phyloP scores from a whole-genome alignment of 2,797 vertebrate species.

The Neosilurus hyrtlii region DNA sequence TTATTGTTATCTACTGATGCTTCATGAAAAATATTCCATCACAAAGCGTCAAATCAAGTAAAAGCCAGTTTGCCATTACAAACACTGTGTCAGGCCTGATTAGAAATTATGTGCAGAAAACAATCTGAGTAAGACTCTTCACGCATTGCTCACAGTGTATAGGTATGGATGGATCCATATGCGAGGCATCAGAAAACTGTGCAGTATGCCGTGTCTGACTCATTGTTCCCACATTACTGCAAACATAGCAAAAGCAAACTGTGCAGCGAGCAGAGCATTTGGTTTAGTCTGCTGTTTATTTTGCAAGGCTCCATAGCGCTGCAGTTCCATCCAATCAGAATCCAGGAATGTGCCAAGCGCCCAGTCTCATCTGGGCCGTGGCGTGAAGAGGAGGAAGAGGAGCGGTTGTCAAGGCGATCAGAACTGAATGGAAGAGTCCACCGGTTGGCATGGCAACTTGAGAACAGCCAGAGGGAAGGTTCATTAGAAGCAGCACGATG shows the following conservation, averaged over 20 bases:
- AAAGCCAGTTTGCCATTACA: conserved; percentile 26
- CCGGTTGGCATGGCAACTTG: conserved; percentile 43
- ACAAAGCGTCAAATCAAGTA: conserved; percentile 17
- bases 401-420: conserved; percentile 40
- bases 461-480: conserved; percentile 51
- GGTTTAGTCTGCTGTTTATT: conserved; percentile 48
- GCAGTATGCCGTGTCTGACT: conserved; percentile 50
- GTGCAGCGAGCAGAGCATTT: conserved; percentile 46
- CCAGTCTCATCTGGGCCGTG: not conserved
- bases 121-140: conserved; percentile 6
- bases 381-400: conserved; percentile 33
- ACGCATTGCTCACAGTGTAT: conserved; percentile 8
- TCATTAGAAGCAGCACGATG: conserved; percentile 45
- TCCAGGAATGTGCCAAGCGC: conserved; percentile 28
- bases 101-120: conserved; percentile 25
- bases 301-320: conserved; percentile 46
- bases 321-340: conserved; percentile 46
- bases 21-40: not conserved
- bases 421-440: conserved; percentile 41
- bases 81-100: conserved; percentile 25
- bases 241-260: conserved; percentile 52
- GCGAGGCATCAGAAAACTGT: conserved; percentile 41
- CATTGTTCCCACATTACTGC: conserved; percentile 51
- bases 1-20: conserved; percentile 23
- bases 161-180: conserved; percentile 31